Evolutionary conservation across 2,797 vertebrate species (phyloP).

Genomic region (Choloepus didactylus): DNA sequence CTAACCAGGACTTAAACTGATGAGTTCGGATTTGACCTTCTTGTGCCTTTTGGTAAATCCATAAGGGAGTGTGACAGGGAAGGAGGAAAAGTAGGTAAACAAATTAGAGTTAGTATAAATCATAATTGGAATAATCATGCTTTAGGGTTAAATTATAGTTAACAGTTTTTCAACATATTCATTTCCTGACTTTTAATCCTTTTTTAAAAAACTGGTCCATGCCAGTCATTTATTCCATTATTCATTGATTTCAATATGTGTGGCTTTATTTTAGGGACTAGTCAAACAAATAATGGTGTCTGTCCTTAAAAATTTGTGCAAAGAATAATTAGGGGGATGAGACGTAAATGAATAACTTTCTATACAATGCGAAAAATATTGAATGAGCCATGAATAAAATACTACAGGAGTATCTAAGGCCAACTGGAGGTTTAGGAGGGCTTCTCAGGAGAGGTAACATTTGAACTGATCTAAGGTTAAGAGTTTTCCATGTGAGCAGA

Average conservation of each 20-base stretch:
- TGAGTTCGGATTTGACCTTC: neutral
- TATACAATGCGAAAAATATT: neutral
- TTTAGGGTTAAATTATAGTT: neutral
- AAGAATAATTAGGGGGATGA: neutral
- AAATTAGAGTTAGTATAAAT: neutral
- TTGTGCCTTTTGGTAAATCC: neutral
- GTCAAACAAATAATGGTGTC: neutral
- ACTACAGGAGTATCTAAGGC: neutral
- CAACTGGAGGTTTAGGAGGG: neutral
- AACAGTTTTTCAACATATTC: neutral
- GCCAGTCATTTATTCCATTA: neutral
- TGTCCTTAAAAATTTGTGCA: neutral
- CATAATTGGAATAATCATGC: neutral
- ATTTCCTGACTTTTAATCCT: neutral
- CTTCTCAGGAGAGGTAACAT: neutral
- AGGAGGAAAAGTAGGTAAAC: neutral
- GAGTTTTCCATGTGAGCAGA: neutral
- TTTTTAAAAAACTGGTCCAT: neutral
- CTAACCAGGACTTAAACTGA: neutral
- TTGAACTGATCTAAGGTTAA: neutral
- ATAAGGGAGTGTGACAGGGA: neutral
- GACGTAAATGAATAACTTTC: neutral
- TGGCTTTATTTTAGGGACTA: neutral
- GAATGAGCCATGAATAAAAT: neutral
- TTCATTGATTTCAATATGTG: neutral